These are phyloP conservation scores for Cuculus canorus DNA, from an alignment of 2,797 vertebrate species.

Conservation along the genomic window DNA sequence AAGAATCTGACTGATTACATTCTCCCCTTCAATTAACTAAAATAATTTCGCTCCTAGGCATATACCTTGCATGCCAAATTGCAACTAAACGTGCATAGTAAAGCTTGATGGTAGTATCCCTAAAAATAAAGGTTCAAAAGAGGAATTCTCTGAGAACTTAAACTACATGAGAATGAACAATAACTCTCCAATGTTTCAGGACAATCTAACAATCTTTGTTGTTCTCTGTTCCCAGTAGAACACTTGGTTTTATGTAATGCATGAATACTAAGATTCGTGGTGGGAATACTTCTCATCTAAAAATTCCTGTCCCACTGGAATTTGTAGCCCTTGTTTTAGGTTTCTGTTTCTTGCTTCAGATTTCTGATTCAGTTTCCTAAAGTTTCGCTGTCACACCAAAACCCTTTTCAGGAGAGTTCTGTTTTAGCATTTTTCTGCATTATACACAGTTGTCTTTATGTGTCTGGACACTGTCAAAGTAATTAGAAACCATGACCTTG, in stretches of 20 bases:
- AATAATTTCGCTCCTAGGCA: constrained; percentile 72
- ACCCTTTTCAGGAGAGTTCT: constrained; percentile 67
- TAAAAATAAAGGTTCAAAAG: constrained; percentile 27
- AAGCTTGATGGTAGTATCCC: background rate
- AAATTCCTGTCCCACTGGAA: constrained; percentile 50
- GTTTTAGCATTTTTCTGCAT: constrained; percentile 71
- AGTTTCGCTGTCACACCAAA: constrained; percentile 59
- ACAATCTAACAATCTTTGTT: constrained; percentile 39
- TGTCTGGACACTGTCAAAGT: constrained; percentile 63
- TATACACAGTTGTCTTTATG: constrained; percentile 38
- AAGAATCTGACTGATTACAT: constrained; percentile 62
- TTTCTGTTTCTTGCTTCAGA: constrained; percentile 74
- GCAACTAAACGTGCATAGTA: background rate
- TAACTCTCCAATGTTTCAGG: constrained; percentile 15
- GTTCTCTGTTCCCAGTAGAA: constrained; percentile 53
- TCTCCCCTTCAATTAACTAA: constrained; percentile 63
- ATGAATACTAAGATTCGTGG: constrained; percentile 46
- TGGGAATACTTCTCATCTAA: constrained; percentile 61
- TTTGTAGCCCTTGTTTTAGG: constrained; percentile 69
- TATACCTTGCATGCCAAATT: constrained; percentile 50
- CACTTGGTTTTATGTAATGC: constrained; percentile 43
- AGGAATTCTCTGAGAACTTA: constrained; percentile 3
- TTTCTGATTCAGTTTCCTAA: constrained; percentile 75
- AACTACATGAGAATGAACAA: background rate
- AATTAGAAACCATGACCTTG: constrained; percentile 54